Percentiles rank a stretch among this genome's conserved stretches.
These are phyloP conservation scores for Zaprionus lineosus DNA, from an alignment of 2,888 invertebrate species.

Conservation along the genomic window DNA sequence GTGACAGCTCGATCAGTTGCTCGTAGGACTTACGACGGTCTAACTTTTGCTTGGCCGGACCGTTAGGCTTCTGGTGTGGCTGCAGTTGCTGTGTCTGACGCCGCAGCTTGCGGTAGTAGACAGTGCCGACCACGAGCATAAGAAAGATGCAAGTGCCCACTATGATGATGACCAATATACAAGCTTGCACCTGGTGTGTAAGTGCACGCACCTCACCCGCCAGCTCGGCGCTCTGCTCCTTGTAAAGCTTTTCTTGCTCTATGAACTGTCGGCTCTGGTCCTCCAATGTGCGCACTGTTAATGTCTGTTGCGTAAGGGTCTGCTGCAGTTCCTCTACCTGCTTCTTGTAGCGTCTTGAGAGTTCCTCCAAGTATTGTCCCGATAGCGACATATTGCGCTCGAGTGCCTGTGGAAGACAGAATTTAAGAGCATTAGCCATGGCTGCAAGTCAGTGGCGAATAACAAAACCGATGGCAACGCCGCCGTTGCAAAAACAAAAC, in stretches of 20 bases:
- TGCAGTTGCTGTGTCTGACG: conserved; percentile 70
- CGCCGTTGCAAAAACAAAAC: conserved; percentile 27
- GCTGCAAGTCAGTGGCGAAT: conserved; percentile 12
- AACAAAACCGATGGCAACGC: conserved; percentile 30
- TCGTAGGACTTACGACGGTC: conserved; percentile 87
- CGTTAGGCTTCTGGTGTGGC: conserved; percentile 20
- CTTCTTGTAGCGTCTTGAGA: conserved; percentile 96
- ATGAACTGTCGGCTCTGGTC: conserved; percentile 88
- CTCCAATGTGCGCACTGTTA: conserved; percentile 88
- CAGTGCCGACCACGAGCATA: conserved; percentile 76
- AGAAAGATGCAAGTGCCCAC: conserved; percentile 80
- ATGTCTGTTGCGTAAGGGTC: conserved; percentile 91
- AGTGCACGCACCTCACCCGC: conserved; percentile 87
- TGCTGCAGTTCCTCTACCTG: conserved; percentile 98
- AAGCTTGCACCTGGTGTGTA: conserved; percentile 85
- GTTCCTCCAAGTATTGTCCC: conserved; percentile 97
- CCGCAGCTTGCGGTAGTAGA: conserved; percentile 79
- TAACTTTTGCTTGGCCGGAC: conserved; percentile 50
- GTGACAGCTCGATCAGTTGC: conserved; percentile 83
- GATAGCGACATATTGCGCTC: conserved; percentile 98
- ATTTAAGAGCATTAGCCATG: conserved; percentile 11
- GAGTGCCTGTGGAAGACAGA: conserved; percentile 86
- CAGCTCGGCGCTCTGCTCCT: conserved; percentile 89
- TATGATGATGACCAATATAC: conserved; percentile 80
- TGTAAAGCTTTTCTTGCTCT: conserved; percentile 90